These are phyloP conservation scores for Opisthograptis luteolata DNA, from an alignment of 2,888 invertebrate species.

Conservation along the genomic window DNA sequence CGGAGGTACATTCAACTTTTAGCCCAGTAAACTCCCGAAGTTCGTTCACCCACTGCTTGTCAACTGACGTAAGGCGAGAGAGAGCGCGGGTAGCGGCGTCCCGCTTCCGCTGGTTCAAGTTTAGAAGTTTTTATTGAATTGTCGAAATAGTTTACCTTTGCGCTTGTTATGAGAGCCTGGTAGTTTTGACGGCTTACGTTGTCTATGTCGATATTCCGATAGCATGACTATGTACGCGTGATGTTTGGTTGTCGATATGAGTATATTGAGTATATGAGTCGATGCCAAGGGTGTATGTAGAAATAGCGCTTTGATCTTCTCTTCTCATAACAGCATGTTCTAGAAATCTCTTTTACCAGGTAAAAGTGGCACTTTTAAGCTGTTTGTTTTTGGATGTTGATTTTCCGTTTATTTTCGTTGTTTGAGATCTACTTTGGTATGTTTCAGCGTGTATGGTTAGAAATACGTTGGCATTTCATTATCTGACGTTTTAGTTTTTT, in stretches of 20 bases:
- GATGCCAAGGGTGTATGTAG: not conserved
- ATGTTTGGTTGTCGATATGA: constrained; percentile 45
- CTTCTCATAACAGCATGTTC: too few relatives aligned
- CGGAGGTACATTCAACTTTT: constrained; percentile 85
- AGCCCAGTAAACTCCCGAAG: constrained; percentile 84
- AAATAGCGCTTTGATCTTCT: too few relatives aligned
- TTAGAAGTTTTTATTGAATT: constrained; percentile 79
- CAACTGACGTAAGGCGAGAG: constrained; percentile 80
- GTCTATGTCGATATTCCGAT: constrained; percentile 73
- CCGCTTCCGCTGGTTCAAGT: constrained; percentile 69
- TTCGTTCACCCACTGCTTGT: constrained; percentile 85
- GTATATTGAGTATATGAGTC: constrained; percentile 1
- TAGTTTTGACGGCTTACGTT: constrained; percentile 79
- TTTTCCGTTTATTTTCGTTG: too few relatives aligned
- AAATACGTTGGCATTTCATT: too few relatives aligned
- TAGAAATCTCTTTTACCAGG: too few relatives aligned
- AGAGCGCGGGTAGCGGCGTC: constrained; percentile 67
- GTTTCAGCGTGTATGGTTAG: too few relatives aligned
- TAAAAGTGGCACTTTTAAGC: too few relatives aligned
- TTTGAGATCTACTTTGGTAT: too few relatives aligned
- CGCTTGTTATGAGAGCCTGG: constrained; percentile 72
- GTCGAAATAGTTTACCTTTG: constrained; percentile 78
- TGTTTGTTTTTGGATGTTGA: too few relatives aligned
- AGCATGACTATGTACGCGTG: constrained; percentile 56
- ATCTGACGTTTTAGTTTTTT: too few relatives aligned